Conservation (phyloP, 2,797 vertebrate genomes). For the Pipistrellus pipistrellus region DNA sequence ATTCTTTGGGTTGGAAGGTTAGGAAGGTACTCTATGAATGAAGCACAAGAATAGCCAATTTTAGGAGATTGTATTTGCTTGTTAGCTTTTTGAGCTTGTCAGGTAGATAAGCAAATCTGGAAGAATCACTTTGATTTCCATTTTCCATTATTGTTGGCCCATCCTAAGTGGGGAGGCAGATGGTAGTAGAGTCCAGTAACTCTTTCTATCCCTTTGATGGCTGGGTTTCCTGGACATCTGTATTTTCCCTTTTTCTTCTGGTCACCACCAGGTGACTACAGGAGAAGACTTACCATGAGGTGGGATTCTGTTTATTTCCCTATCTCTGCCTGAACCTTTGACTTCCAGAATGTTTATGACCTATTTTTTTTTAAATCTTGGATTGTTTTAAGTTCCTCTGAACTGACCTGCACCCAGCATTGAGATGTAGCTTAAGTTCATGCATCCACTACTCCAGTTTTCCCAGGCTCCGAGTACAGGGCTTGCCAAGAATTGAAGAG, state of each 20-base stretch:
- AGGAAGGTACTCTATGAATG: neutral
- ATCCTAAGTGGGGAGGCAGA: slow-evolving; percentile 24
- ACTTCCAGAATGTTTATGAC: slow-evolving; percentile 11
- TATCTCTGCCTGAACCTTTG: neutral
- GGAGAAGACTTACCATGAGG: neutral
- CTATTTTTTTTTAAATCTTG: neutral
- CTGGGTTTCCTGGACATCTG: neutral
- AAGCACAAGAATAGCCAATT: slow-evolving; percentile 13
- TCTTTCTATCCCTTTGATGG: neutral
- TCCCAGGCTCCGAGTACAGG: neutral
- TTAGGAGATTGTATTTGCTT: slow-evolving; percentile 34
- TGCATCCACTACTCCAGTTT: slow-evolving; percentile 10
- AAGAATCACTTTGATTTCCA: neutral
- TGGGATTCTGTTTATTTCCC: slow-evolving; percentile 39
- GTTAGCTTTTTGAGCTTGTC: slow-evolving; percentile 61
- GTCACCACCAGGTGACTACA: neutral
- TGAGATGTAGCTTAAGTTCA: slow-evolving; percentile 26
- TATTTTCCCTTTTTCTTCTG: slow-evolving; percentile 48
- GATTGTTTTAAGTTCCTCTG: slow-evolving; percentile 36
- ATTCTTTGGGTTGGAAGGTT: slow-evolving; percentile 40
- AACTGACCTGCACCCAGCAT: neutral
- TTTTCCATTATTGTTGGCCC: slow-evolving; percentile 50
- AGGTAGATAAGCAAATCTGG: slow-evolving; percentile 37
- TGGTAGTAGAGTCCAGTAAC: neutral
- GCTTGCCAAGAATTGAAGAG: slow-evolving; percentile 32